phyloP scores from a whole-genome alignment of 2,888 invertebrate species.

The Epirrhoe tristata region DNA sequence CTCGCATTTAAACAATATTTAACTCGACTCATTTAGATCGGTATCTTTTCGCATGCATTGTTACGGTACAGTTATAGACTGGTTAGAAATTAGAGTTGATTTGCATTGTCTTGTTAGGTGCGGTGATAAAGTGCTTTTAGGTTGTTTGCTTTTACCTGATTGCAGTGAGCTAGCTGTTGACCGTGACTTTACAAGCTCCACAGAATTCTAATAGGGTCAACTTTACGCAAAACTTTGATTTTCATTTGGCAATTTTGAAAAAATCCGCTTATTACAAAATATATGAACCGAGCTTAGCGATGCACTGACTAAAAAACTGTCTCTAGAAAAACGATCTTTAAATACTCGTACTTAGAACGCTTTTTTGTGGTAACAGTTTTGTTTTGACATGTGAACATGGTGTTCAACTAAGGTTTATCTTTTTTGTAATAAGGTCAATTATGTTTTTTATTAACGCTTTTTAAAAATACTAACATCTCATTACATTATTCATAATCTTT shows the following conservation, averaged over 20 bases:
- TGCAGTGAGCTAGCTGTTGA: constrained; percentile 6
- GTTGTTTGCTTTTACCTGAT: constrained; percentile 17
- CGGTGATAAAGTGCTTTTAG: constrained; percentile 15
- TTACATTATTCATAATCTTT: neutral
- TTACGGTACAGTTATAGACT: constrained; percentile 46
- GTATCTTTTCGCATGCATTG: constrained; percentile 56
- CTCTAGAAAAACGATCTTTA: too few species aligned
- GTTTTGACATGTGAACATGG: too few species aligned
- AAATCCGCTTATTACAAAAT: too few species aligned
- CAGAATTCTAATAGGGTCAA: neutral
- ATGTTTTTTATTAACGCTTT: too few species aligned
- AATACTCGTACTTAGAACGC: too few species aligned
- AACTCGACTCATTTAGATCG: constrained; percentile 60
- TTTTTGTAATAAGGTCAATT: too few species aligned
- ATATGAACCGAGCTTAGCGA: too few species aligned
- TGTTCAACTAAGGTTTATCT: too few species aligned
- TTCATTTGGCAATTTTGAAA: too few species aligned
- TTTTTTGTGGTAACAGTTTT: too few species aligned
- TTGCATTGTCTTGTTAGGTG: constrained; percentile 43
- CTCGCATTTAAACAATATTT: constrained; percentile 59
- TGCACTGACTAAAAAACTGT: too few species aligned
- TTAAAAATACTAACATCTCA: neutral
- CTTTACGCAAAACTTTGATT: neutral
- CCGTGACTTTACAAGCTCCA: constrained; percentile 11
- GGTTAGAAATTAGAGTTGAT: constrained; percentile 34